Percentiles rank a stretch among this genome's conserved stretches.
Conservation (phyloP, 2,113 vertebrate genomes). For the Corythornis madagascariensis region DNA sequence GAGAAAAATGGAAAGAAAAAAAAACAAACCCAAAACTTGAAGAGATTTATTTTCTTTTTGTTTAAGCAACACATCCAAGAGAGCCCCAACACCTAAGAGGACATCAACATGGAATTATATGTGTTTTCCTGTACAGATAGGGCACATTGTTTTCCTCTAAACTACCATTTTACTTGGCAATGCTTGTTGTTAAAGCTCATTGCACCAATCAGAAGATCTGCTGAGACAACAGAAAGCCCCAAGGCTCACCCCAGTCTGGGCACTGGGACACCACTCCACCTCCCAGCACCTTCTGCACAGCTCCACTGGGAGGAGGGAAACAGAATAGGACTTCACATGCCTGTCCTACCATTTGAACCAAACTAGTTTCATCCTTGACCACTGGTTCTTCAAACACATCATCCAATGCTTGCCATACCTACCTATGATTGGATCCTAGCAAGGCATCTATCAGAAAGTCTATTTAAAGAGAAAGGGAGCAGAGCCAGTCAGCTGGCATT, state of each 20-base stretch:
- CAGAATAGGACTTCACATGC: background rate
- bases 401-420: background rate
- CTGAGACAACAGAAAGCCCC: background rate
- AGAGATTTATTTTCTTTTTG: background rate
- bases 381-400: background rate
- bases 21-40: background rate
- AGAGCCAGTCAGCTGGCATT: background rate
- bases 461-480: background rate
- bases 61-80: background rate
- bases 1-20: background rate
- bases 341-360: background rate
- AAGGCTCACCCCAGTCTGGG: background rate
- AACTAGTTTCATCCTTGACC: background rate
- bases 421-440: background rate
- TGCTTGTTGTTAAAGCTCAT: background rate
- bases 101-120: background rate
- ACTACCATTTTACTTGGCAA: background rate
- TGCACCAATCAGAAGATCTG: background rate
- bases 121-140: background rate
- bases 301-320: background rate
- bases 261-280: background rate
- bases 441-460: background rate
- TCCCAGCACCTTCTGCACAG: accelerated
- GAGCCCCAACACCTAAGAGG: background rate
- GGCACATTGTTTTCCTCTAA: background rate